Conservation (phyloP, 2,888 invertebrate genomes). For the Hydriomena furcata region DNA sequence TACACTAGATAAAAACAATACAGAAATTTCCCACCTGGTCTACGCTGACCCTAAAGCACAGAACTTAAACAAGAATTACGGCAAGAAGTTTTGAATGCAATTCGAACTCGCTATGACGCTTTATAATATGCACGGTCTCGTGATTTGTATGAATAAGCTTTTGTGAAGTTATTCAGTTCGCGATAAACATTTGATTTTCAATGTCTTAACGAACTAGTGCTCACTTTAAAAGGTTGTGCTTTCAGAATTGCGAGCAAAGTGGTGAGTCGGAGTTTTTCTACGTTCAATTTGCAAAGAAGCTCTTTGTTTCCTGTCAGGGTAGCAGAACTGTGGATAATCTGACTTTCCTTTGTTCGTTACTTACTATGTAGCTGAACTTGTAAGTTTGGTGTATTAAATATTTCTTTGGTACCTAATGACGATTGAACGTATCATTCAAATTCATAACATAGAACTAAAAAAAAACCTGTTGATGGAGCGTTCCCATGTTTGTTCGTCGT, state of each 20-base stretch:
- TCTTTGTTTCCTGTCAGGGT: slow-evolving; percentile 46
- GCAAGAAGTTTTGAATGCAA: slow-evolving; percentile 33
- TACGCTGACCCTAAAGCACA: slow-evolving; percentile 21
- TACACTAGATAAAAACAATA: too few species aligned
- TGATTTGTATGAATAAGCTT: slow-evolving; percentile 15
- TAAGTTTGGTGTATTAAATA: too few species aligned
- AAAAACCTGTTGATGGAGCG: too few species aligned
- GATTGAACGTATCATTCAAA: too few species aligned
- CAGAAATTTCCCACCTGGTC: not conserved
- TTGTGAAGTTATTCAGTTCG: slow-evolving; percentile 5
- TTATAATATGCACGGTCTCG: slow-evolving; percentile 15
- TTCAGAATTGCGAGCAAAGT: slow-evolving; percentile 1
- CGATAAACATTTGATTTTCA: slow-evolving; percentile 17
- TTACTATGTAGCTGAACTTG: too few species aligned
- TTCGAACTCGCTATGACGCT: slow-evolving; percentile 15
- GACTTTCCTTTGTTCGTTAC: not conserved
- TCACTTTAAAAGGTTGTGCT: slow-evolving; percentile 19
- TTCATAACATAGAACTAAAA: too few species aligned
- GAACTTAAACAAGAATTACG: slow-evolving; percentile 46
- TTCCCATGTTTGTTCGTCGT: too few species aligned
- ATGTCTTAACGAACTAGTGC: slow-evolving; percentile 9
- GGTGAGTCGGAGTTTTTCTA: slow-evolving; percentile 45
- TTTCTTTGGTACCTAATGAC: too few species aligned
- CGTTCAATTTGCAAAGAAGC: slow-evolving; percentile 61
- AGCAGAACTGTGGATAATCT: slow-evolving; percentile 18